Evolutionary conservation across 2,888 invertebrate species (phyloP).

Genomic region (Lycocerus yunnanus): DNA sequence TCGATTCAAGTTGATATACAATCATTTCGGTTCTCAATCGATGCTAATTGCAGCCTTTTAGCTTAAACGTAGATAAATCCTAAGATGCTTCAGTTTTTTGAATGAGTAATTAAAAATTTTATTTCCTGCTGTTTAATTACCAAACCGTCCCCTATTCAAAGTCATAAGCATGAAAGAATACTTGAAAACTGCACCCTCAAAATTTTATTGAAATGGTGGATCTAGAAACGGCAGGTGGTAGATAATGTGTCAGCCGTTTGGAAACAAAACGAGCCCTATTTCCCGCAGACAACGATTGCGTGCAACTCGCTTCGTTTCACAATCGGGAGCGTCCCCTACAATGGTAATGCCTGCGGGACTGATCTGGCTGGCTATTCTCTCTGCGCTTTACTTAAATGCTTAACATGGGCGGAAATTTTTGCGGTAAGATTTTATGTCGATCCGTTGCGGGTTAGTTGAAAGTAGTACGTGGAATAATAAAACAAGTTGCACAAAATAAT

Average conservation of each 20-base stretch:
- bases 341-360: constrained; percentile 51
- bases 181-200: background rate
- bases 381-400: constrained; percentile 21
- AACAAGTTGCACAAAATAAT: background rate
- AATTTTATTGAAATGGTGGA: constrained; percentile 22
- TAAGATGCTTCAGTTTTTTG: background rate
- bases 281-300: constrained; percentile 37
- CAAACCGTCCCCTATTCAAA: background rate
- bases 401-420: constrained; percentile 17
- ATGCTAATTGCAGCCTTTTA: background rate
- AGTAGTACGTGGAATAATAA: background rate
- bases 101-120: background rate
- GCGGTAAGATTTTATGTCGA: constrained; percentile 12
- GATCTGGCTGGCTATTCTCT: constrained; percentile 34
- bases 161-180: background rate
- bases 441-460: constrained; percentile 1
- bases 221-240: constrained; percentile 36
- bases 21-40: background rate
- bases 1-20: background rate
- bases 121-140: background rate
- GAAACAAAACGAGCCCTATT: constrained; percentile 27
- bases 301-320: constrained; percentile 50
- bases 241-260: constrained; percentile 20
- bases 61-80: background rate
- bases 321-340: constrained; percentile 52